Base-by-base conservation (phyloP, 1,140 invertebrate genomes). In the Arctopsyche grandis region DNA sequence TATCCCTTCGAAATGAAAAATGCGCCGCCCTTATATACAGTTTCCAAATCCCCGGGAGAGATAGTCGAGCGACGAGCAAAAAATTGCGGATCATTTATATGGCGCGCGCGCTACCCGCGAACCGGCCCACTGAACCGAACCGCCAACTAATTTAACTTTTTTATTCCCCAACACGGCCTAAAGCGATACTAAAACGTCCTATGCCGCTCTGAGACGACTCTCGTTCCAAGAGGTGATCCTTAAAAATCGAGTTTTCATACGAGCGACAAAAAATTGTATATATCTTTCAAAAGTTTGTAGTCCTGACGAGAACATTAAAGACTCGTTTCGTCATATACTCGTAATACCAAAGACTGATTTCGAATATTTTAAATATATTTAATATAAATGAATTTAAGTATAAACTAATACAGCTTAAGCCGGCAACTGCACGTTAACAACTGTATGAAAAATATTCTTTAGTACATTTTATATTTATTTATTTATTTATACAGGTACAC, bases 61-160 rank as follows among this genome's bases (percentile, higher is more conserved):
- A 60, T 60, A 60, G 58, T 60, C 58, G n/a, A 22, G n/a, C n/a
- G 1, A 24, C 1, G 29, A 70, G 70, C 43, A 79, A 79, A 79
- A 79, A 73, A 79, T 66, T 24, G 69, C 48, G 26, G 71, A 79
- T 79, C 78, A 74, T 79, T 79, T 79, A 75, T 79, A 58, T 73
- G 24, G 70, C 21, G 70, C n/a, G 70, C n/a, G 69, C n/a, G 60
- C 48, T 52, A 38, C 16, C 16, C 48, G 48, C 48, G 44, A 78
- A 58, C 21, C 48, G 78, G 71, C 56, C 71, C 78, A 74, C 48
- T 79, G 78, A 71, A 73, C 78, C 78, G 78, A 60, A 56, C 78
- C 78, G 70, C 78, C 48, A 79, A 79, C 78, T 79, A 79, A 79
- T 79, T 79, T 79, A 79, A 79, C 78, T 79, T 79, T 78, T 79